These are phyloP conservation scores for Sporophila hypoxantha DNA, from an alignment of 2,113 vertebrate genomes.

Conservation along the genomic window DNA sequence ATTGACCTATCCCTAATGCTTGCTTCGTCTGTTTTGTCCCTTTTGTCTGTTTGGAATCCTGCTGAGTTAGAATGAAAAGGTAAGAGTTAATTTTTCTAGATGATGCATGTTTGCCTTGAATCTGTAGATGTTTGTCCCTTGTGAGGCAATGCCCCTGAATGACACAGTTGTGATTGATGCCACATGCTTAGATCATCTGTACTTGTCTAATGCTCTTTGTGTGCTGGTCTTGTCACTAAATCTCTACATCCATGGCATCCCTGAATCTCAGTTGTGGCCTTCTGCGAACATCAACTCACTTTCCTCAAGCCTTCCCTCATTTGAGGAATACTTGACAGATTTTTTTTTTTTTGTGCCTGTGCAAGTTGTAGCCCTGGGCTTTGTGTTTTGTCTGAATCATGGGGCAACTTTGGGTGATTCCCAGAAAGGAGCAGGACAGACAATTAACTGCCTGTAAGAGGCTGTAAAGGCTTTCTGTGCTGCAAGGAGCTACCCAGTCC, in stretches of 20 bases:
- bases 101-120: slow-evolving; percentile 82
- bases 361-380: neutral
- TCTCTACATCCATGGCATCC: slow-evolving; percentile 17
- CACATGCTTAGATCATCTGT: slow-evolving; percentile 8
- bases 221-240: slow-evolving; percentile 44
- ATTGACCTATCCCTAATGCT: slow-evolving; percentile 84
- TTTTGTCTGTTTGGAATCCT: slow-evolving; percentile 97
- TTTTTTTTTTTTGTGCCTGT: neutral
- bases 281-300: neutral
- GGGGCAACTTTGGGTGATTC: neutral
- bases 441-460: neutral
- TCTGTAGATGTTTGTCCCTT: slow-evolving; percentile 51
- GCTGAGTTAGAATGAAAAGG: slow-evolving; percentile 99
- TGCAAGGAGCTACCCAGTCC: neutral
- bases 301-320: neutral
- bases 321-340: neutral
- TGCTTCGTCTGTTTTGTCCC: slow-evolving; percentile 96
- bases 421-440: neutral
- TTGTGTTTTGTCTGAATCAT: slow-evolving; percentile 18
- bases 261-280: slow-evolving; percentile 61
- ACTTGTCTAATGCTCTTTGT: slow-evolving; percentile 40
- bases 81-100: slow-evolving; percentile 89
- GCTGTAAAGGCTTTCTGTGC: neutral
- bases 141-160: slow-evolving; percentile 40
- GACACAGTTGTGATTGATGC: slow-evolving; percentile 49